These are phyloP conservation scores for Embiotoca jacksoni DNA, from an alignment of 2,113 vertebrate genomes.

Conservation along the genomic window DNA sequence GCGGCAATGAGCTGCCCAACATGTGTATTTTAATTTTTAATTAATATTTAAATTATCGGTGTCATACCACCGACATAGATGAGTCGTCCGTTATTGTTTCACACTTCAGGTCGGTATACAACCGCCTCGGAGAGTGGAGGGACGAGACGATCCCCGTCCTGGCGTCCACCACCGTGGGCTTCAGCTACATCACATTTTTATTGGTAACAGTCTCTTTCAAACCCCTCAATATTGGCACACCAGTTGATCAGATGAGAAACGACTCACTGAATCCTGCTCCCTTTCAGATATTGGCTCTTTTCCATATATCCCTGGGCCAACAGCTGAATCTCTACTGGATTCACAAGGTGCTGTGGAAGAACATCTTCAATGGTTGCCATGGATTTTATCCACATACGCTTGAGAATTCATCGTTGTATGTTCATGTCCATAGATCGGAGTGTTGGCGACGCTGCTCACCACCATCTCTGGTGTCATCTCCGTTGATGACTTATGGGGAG, in stretches of 20 bases:
- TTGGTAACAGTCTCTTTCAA: conserved; percentile 81
- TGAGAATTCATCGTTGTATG: not conserved
- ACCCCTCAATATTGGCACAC: not conserved
- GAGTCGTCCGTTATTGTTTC: not conserved
- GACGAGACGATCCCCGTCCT: conserved; percentile 94
- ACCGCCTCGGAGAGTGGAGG: conserved; percentile 92
- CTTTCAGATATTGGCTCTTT: conserved; percentile 92
- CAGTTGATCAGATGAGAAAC: not conserved
- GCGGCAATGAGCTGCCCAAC: not conserved
- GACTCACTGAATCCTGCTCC: not conserved
- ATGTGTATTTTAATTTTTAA: too few relatives aligned
- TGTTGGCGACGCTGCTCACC: conserved; percentile 87
- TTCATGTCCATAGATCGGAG: conserved; percentile 85
- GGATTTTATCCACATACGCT: not conserved
- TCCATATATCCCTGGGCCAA: conserved; percentile 94
- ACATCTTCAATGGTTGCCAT: not conserved
- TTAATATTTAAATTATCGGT: too few relatives aligned
- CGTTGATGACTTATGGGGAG: conserved; percentile 92
- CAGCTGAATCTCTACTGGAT: conserved; percentile 98
- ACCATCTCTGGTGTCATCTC: conserved; percentile 91
- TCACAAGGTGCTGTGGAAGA: conserved; percentile 90
- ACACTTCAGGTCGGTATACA: conserved; percentile 91
- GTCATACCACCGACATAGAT: not conserved
- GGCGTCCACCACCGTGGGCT: conserved; percentile 88
- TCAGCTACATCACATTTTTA: conserved; percentile 91